phyloP scores from a whole-genome alignment of 2,113 vertebrate genomes.

The Rhegmatorhina hoffmannsi region DNA sequence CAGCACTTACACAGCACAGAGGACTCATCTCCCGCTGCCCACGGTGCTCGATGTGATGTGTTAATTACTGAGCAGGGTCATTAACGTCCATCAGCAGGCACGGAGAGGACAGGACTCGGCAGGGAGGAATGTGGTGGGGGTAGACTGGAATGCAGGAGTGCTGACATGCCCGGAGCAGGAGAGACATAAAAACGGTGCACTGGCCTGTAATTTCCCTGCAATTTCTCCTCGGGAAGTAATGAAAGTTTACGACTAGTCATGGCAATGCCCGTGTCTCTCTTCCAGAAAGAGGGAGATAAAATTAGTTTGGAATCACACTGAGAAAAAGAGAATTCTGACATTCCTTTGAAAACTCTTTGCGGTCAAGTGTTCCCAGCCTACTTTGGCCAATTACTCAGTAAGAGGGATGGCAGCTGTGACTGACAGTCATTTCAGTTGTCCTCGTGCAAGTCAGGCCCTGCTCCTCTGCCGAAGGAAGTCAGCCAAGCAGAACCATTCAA shows the following conservation, averaged over 20 bases:
- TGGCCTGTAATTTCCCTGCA: slow-evolving; percentile 57
- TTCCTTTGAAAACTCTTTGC: neutral
- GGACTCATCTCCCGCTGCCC: accelerated
- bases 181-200: neutral
- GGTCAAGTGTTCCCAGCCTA: neutral
- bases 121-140: neutral
- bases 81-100: neutral
- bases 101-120: neutral
- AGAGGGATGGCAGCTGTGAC: neutral
- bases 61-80: neutral
- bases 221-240: slow-evolving; percentile 56
- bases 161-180: slow-evolving; percentile 7
- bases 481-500: accelerated
- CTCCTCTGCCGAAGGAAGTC: neutral
- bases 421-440: accelerated
- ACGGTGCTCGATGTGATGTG: neutral
- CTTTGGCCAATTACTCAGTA: neutral
- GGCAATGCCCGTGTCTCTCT: neutral
- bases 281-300: slow-evolving; percentile 29
- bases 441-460: neutral
- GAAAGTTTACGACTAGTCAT: neutral
- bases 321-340: neutral
- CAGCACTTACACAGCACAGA: neutral
- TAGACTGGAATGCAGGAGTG: neutral
- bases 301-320: neutral